Evolutionary conservation across 2,888 invertebrate genomes (phyloP).

Genomic region (Peribatodes rhomboidaria): DNA sequence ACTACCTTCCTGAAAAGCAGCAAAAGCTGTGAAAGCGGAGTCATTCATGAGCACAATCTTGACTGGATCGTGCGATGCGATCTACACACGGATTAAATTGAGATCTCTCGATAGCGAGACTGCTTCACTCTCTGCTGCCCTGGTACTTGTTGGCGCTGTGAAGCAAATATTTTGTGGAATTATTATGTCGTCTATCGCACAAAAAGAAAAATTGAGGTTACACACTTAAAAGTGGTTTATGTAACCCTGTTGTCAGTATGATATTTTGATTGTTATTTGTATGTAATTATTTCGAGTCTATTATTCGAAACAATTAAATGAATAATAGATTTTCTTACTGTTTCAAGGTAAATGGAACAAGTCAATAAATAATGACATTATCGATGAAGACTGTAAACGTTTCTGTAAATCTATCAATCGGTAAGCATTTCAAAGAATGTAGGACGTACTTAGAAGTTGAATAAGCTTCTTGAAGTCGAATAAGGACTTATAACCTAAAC

Average conservation of each 20-base stretch:
- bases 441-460: too few species aligned
- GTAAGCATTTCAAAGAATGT: too few species aligned
- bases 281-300: too few species aligned
- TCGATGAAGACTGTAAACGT: too few species aligned
- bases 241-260: too few species aligned
- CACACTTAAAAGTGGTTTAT: background rate
- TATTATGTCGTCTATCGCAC: background rate
- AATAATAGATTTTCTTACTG: too few species aligned
- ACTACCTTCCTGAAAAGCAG: conserved; percentile 30
- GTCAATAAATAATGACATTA: too few species aligned
- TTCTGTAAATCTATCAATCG: too few species aligned
- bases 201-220: background rate
- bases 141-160: conserved; percentile 18
- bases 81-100: conserved; percentile 59
- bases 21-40: conserved; percentile 38
- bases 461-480: too few species aligned
- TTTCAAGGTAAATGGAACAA: too few species aligned
- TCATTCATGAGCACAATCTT: conserved; percentile 31
- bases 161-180: conserved; percentile 1
- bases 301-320: background rate
- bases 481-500: background rate
- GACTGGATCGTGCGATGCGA: conserved; percentile 50
- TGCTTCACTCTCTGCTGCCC: conserved; percentile 34
- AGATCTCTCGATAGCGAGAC: conserved; percentile 56
- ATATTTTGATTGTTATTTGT: too few species aligned